Evolutionary conservation across 2,113 vertebrate genomes (phyloP).

Genomic region (Astatoreochromis straeleni): DNA sequence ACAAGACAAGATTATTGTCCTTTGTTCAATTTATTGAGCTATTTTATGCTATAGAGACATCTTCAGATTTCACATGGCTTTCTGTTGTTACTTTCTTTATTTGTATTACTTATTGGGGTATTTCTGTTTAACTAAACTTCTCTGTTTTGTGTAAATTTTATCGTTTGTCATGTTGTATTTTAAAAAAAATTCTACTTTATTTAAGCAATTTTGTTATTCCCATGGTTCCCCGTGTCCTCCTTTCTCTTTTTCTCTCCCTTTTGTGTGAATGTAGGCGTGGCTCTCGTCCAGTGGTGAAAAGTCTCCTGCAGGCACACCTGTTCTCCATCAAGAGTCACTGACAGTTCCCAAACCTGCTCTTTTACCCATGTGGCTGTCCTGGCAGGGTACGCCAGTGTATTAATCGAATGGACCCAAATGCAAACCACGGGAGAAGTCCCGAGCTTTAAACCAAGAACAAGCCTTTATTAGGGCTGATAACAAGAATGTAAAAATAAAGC

Average conservation of each 20-base stretch:
- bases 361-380: not conserved
- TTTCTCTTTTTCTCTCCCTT: not conserved
- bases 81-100: not conserved
- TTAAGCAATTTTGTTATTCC: not conserved
- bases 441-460: not conserved
- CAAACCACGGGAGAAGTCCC: not conserved
- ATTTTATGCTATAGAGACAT: not conserved
- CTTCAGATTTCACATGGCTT: not conserved
- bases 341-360: not conserved
- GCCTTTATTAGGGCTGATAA: not conserved
- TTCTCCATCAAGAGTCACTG: not conserved
- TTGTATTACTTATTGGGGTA: not conserved
- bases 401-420: not conserved
- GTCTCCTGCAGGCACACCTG: not conserved
- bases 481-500: not conserved
- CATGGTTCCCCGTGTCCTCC: not conserved
- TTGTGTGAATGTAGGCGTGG: not conserved
- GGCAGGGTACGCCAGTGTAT: not conserved
- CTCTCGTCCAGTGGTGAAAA: not conserved
- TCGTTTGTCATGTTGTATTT: not conserved
- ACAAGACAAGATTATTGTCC: not conserved
- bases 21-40: not conserved
- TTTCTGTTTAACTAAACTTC: not conserved
- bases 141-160: not conserved
- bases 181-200: not conserved